Evolutionary conservation across 2,797 vertebrate genomes (phyloP).

Genomic region (Myripristis jacobus): DNA sequence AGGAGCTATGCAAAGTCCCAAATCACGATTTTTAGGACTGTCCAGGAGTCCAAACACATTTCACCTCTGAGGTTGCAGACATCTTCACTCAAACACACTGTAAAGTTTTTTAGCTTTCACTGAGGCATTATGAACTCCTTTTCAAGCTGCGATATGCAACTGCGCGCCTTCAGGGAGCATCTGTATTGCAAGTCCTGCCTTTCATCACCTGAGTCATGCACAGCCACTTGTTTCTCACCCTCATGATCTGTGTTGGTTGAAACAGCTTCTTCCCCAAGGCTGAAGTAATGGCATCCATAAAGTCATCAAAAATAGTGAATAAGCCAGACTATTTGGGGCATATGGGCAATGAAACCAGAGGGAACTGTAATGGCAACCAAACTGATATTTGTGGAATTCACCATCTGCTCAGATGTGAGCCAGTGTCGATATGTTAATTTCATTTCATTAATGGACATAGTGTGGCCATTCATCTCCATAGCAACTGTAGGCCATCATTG

Average conservation of each 20-base stretch:
- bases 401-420: slow-evolving; percentile 65
- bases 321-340: neutral
- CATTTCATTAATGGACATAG: slow-evolving; percentile 65
- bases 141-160: too few relatives aligned
- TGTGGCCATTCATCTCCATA: slow-evolving; percentile 67
- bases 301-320: too few relatives aligned
- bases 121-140: too few relatives aligned
- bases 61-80: slow-evolving; percentile 13
- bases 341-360: slow-evolving; percentile 10
- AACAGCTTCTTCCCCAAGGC: too few relatives aligned
- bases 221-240: too few relatives aligned
- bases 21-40: neutral
- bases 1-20: neutral
- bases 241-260: too few relatives aligned
- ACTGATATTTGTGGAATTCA: slow-evolving; percentile 60
- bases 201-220: too few relatives aligned
- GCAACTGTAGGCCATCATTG: slow-evolving; percentile 65
- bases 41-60: neutral
- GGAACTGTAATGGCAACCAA: slow-evolving; percentile 18
- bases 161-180: too few relatives aligned
- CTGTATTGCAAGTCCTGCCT: too few relatives aligned
- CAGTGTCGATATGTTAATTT: slow-evolving; percentile 55
- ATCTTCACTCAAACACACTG: too few relatives aligned
- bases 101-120: too few relatives aligned
- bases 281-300: too few relatives aligned